A percentile compares a stretch with the other conserved stretches of the same genome.
Conservation (phyloP, 2,888 invertebrate species). For the Cartodere bifasciata region DNA sequence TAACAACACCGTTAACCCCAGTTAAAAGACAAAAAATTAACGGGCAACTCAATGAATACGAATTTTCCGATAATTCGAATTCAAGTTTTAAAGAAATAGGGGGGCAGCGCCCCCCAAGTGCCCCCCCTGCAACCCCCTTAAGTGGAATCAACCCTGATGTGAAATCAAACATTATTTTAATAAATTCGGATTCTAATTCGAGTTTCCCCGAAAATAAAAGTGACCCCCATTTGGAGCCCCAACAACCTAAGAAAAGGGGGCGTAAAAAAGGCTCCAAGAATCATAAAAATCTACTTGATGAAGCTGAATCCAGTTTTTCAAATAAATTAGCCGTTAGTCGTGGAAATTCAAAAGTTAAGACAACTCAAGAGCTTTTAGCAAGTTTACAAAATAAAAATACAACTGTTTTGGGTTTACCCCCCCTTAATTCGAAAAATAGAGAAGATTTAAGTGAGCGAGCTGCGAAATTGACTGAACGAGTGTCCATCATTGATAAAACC, state of each 20-base stretch:
- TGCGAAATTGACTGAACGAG: slow-evolving; percentile 32
- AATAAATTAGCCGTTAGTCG: slow-evolving; percentile 46
- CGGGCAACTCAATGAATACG: slow-evolving; percentile 34
- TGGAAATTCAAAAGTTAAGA: slow-evolving; percentile 51
- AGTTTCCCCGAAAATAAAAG: slow-evolving; percentile 37
- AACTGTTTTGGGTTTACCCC: slow-evolving; percentile 6
- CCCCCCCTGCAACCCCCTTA: slow-evolving; percentile 9
- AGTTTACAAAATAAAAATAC: slow-evolving; percentile 46
- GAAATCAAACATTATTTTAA: slow-evolving; percentile 23
- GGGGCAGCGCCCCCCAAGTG: slow-evolving; percentile 14
- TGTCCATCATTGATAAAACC: slow-evolving; percentile 33
- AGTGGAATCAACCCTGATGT: slow-evolving; percentile 14
- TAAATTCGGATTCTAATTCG: slow-evolving; percentile 38
- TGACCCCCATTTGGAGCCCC: slow-evolving; percentile 29
- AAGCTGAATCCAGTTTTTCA: slow-evolving; percentile 42
- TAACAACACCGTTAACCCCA: slow-evolving; percentile 14
- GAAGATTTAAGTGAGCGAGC: slow-evolving; percentile 33
- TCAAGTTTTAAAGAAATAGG: slow-evolving; percentile 33
- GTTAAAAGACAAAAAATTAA: slow-evolving; percentile 36
- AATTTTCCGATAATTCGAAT: slow-evolving; percentile 34
- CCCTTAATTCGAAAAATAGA: slow-evolving; percentile 19
- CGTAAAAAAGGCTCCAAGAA: slow-evolving; percentile 46
- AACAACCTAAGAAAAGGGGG: slow-evolving; percentile 42
- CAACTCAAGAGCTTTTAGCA: slow-evolving; percentile 69
- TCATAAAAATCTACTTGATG: slow-evolving; percentile 37